Base-by-base conservation (phyloP, 2,888 invertebrate species). In the Sipha maydis region DNA sequence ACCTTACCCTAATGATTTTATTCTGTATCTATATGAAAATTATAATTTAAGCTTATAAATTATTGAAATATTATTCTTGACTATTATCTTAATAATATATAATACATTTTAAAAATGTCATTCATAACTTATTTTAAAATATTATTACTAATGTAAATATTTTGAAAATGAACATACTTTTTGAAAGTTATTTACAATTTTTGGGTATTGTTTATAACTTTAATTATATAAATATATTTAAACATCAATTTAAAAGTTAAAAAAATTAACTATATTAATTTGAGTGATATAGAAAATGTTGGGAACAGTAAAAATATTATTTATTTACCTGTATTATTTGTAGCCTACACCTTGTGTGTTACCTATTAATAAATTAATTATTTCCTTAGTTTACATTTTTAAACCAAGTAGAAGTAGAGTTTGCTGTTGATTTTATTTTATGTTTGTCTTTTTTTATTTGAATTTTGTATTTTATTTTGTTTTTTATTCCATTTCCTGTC, bases 381-480 rank as follows among this genome's bases (percentile, higher is more conserved):
- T 83, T 83, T 84, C 31, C 31, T 77, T 77, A 77, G 48, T 77
- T 3, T 28, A 28, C 9, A 28, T 75, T 77, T 61, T 75, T 73
- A 14, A 89, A 56, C 21, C 48, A 77, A 75, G 86, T 84, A 41
- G 48, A 54, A 76, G 34, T 83, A 83, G 48, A 85, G 48, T 85
- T 83, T 89, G 90, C 80, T 86, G 89, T 90, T 82, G 85, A 78
- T 77, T 89, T 89, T 89, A 88, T 89, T 90, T 89, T 88, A 89
- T 89, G 89, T 90, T 90, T 90, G 79, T 82, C 89, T 89, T 89
- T 79, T 73, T 77, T 85, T 89, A 89, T 90, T 89, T 89, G 67
- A 82, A 61, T 77, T 89, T 89, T 76, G 69, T 83, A 67, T 89
- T 89, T 83, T 83, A 89, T 89, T 89, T 89, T 89, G 89, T 83